Evolutionary conservation across 2,797 vertebrate species (phyloP), one percentile per base, ranked within the genome.

Genomic region (Amniataba percoides): DNA sequence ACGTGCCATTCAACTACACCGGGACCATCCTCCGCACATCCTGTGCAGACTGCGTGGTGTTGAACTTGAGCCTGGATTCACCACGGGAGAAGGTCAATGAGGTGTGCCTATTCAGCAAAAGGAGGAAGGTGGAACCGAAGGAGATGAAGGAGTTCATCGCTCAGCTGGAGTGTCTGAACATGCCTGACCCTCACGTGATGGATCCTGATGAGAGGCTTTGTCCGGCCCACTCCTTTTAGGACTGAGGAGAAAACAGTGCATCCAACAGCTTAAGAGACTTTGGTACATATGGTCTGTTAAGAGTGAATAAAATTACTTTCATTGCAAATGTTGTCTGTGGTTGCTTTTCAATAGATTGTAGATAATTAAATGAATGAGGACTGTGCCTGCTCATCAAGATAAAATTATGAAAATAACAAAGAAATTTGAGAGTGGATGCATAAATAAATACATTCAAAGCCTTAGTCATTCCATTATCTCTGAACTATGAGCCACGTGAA

Each of bases 141-240:
- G 78, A 73, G 72, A 14, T 85, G 78, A 60, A 61, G 36, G 76
- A 82, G 77, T 88, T 86, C 69, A 51, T 0, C 8, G 36, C 81
- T 77, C 84, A 86, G 49, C 72, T 82, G 64, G 13, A 56, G 52
- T 90, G 87, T 78, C 65, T 91, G 39, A 59, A 70, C 4, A 74
- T 87, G 66, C 87, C 86, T 46, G 3, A 45, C 2, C 34, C 55
- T 36, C 3, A 59, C 12, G 67, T 84, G 68, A 74, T 88, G 84
- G 76, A 89, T 49, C 79, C 86, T 2, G 43, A 36, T n/a, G 59
- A 61, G 48, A 16, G 36, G 0, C 78, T 88, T 16, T 87, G 83
- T 74, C 59, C 34, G 10, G 1, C 0, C 1, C 0, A 3, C 8
- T 1, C 2, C 0, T 36, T 8, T 5, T n/a, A 18, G 36, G 6